Evolutionary conservation across 1,140 invertebrate genomes (phyloP).

Genomic region (Meloidogyne hapla): DNA sequence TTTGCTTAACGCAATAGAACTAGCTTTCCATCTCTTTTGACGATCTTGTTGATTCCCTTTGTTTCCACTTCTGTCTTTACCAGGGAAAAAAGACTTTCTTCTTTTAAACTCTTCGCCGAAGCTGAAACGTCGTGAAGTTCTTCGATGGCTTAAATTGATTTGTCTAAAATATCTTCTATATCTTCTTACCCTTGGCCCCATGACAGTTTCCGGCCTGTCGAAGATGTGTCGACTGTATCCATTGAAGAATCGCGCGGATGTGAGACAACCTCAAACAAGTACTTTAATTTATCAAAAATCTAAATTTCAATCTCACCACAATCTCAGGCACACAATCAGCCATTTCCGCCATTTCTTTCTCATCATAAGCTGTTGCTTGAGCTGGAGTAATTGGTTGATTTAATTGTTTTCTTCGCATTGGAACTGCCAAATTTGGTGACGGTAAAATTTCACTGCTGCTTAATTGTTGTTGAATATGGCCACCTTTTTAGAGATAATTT

Average conservation of each 20-base stretch:
- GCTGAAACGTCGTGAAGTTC: slow-evolving; percentile 32
- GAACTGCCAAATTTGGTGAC: background rate
- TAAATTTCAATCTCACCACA: slow-evolving; percentile 39
- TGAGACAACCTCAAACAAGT: background rate
- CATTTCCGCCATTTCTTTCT: slow-evolving; percentile 33
- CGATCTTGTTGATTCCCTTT: slow-evolving; percentile 10
- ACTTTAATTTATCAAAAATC: background rate
- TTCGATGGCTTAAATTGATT: slow-evolving; percentile 29
- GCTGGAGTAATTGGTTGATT: slow-evolving; percentile 5
- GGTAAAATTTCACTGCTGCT: background rate
- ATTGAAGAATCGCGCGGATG: background rate
- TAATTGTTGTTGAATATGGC: background rate
- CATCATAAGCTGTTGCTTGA: slow-evolving; percentile 19
- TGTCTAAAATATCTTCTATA: background rate
- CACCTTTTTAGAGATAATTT: background rate
- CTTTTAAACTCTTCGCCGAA: slow-evolving; percentile 32
- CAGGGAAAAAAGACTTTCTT: slow-evolving; percentile 24
- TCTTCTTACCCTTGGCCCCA: background rate
- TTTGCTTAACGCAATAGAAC: slow-evolving; percentile 30
- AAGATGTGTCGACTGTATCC: background rate
- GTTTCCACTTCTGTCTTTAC: background rate
- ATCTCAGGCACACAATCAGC: slow-evolving; percentile 48
- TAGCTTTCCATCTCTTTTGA: slow-evolving; percentile 35
- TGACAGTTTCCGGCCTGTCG: background rate
- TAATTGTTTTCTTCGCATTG: slow-evolving; percentile 7